A percentile compares a stretch with the other conserved stretches of the same genome.
Conservation (phyloP, 2,888 invertebrate species). For the Hydroisotoma schaefferi region DNA sequence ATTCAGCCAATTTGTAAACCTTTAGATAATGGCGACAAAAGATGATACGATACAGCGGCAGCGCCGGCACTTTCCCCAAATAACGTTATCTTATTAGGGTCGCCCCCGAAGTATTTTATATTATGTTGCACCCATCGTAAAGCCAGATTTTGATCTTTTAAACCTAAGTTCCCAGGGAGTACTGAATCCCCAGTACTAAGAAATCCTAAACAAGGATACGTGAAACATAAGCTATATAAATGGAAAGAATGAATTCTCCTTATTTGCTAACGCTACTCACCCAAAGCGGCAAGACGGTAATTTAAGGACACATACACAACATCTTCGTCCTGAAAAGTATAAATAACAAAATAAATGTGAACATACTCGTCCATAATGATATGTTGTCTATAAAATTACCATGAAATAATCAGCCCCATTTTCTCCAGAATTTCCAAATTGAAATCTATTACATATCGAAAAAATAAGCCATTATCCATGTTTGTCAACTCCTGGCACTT, state of each 20-base stretch:
- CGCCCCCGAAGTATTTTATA: slow-evolving; percentile 23
- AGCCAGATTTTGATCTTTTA: slow-evolving; percentile 24
- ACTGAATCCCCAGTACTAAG: slow-evolving; percentile 16
- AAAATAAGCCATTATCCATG: no score
- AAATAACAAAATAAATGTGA: no score
- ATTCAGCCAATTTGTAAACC: slow-evolving; percentile 5
- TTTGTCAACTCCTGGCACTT: no score
- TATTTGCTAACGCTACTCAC: background rate
- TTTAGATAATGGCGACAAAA: slow-evolving; percentile 5
- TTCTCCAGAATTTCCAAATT: slow-evolving; percentile 28
- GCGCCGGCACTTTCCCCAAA: slow-evolving; percentile 25
- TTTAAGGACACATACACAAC: slow-evolving; percentile 23
- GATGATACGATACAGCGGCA: slow-evolving; percentile 5
- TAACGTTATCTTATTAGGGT: slow-evolving; percentile 12
- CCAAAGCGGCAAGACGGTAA: slow-evolving; percentile 22
- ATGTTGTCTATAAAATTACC: no score
- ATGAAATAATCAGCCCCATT: slow-evolving; percentile 30
- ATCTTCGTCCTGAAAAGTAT: no score
- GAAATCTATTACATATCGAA: slow-evolving; percentile 12
- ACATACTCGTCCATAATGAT: no score
- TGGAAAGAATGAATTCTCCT: background rate
- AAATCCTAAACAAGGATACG: slow-evolving; percentile 27
- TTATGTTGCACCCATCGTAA: slow-evolving; percentile 23
- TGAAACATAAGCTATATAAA: background rate
- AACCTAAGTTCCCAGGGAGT: slow-evolving; percentile 21